Evolutionary conservation across 2,888 invertebrate species (phyloP).

Genomic region (Acrobasis repandana): DNA sequence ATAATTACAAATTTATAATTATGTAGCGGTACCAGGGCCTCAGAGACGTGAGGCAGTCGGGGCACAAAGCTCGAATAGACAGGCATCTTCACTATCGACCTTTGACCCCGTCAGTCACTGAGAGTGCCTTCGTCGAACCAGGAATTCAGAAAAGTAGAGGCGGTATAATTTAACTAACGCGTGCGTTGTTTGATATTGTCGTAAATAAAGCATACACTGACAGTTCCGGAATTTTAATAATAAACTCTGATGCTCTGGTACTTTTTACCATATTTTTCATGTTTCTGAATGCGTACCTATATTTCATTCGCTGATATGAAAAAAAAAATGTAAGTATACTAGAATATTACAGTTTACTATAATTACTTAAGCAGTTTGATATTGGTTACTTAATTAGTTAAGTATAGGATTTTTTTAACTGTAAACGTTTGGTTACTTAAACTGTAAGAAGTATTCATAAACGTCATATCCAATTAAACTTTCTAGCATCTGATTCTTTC

Average conservation of each 20-base stretch:
- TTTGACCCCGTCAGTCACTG: constrained; percentile 52
- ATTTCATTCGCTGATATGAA: too few species aligned
- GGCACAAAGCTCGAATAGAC: constrained; percentile 43
- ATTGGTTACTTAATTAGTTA: too few species aligned
- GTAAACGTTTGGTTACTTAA: too few species aligned
- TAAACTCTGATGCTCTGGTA: neutral
- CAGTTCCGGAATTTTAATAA: neutral
- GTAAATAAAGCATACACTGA: neutral
- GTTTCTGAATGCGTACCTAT: too few species aligned
- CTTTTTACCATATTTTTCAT: too few species aligned
- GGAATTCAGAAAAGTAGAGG: constrained; percentile 41
- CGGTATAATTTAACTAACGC: constrained; percentile 18
- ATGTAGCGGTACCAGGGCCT: constrained; percentile 55
- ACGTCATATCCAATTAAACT: too few species aligned
- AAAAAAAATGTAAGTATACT: too few species aligned
- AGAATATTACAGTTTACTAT: too few species aligned
- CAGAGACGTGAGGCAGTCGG: constrained; percentile 43
- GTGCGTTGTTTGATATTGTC: neutral
- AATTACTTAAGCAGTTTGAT: too few species aligned
- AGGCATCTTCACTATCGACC: constrained; percentile 46
- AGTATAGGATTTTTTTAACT: too few species aligned
- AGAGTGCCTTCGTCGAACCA: constrained; percentile 40
- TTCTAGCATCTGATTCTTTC: neutral
- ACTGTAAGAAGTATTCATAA: too few species aligned
- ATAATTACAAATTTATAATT: constrained; percentile 55